Evolutionary conservation across 2,113 vertebrate species (phyloP), one percentile per base, ranked within the genome.

Genomic region (Hemibagrus wyckioides): DNA sequence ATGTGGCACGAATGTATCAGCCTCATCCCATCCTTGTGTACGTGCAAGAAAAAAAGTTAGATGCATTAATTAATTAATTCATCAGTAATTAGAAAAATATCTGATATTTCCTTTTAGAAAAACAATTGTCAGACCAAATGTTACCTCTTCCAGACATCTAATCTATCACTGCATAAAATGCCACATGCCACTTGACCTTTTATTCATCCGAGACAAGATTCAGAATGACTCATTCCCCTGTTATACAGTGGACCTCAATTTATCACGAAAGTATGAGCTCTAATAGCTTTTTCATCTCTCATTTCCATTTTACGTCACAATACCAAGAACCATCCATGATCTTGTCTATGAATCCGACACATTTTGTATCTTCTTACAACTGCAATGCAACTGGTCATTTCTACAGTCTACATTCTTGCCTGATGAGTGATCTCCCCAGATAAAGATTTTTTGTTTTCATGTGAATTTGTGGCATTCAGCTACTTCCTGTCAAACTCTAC

Each of bases 121-220:
- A n/a, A 69, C 17, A 69, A 33, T 33, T 11, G 33, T 36, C 9
- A 50, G 28, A 52, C 39, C 7, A 52, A 19, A 52, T 30, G 48
- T 54, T 50, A 79, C 50, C 48, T 33, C 54, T 54, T 80, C 33
- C 75, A 33, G 63, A 25, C 69, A n/a, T 77, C 41, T 65, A 59
- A 79, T 67, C 14, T 69, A 28, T 65, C 76, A 54, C 21, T 65
- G 44, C 15, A 8, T 52, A 54, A 79, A 85, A 65, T 79, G 75
- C 73, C 36, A 59, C 19, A 23, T 44, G 44, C 21, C 84, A 39
- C 33, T 52, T 80, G 84, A 79, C 73, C 75, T 80, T 79, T 36
- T 2, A 28, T 80, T 80, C 57, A 61, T 15, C 39, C 28, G 73
- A 54, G 59, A 39, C 17, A 54, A 65, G 17, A 67, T 67, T 80